phyloP scores from a whole-genome alignment of 2,888 invertebrate genomes.

The Drosophila mayaguana region DNA sequence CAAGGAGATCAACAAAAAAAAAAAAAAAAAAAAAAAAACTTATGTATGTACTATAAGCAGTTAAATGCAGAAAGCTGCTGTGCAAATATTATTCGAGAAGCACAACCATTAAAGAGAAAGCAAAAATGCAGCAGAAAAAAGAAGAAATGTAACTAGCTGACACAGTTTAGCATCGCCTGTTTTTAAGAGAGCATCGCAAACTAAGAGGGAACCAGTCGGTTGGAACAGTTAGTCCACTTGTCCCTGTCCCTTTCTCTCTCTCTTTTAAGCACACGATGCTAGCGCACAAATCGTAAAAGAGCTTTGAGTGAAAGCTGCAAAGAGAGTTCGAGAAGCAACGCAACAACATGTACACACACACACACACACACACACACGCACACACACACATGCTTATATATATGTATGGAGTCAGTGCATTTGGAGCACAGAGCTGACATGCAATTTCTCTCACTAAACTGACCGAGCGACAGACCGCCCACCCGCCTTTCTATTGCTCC shows the following conservation, averaged over 20 bases:
- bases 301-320: slow-evolving; percentile 3
- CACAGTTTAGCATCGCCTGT: not conserved
- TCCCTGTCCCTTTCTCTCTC: not conserved
- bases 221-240: not conserved
- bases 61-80: not conserved
- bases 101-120: slow-evolving; percentile 1
- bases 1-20: slow-evolving; percentile 2
- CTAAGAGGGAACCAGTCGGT: not conserved
- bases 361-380: not conserved
- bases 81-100: slow-evolving; percentile 16
- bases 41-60: slow-evolving; percentile 27
- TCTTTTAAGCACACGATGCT: not conserved
- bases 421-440: not conserved
- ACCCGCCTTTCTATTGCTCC: not conserved
- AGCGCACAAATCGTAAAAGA: not conserved
- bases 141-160: slow-evolving; percentile 9
- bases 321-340: slow-evolving; percentile 2
- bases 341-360: not conserved
- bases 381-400: not conserved
- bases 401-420: not conserved
- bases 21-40: slow-evolving; percentile 15
- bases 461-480: not conserved
- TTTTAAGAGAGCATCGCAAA: not conserved
- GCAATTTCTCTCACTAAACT: slow-evolving; percentile 1
- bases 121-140: not conserved